Evolutionary conservation across 1,140 invertebrate species (phyloP).

Genomic region (Lordiphosa mommai): DNA sequence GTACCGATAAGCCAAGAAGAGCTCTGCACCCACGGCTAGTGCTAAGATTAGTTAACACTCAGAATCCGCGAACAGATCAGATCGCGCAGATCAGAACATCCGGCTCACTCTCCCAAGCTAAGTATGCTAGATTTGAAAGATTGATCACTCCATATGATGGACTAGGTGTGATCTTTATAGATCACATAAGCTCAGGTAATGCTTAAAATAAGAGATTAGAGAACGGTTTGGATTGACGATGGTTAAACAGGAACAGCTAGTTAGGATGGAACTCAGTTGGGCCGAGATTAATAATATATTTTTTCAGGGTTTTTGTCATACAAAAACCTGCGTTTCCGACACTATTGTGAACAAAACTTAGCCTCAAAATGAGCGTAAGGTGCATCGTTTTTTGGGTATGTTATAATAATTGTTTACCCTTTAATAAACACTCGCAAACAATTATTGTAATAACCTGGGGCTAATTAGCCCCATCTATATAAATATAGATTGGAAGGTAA

Average conservation of each 20-base stretch:
- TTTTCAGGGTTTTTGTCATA: too few species aligned
- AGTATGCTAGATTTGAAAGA: too few species aligned
- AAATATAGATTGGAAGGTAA: too few species aligned
- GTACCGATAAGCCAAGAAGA: conserved; percentile 33
- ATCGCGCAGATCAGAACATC: conserved; percentile 3
- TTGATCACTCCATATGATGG: conserved; percentile 22
- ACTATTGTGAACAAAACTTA: too few species aligned
- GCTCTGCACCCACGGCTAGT: background rate
- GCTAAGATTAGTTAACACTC: conserved; percentile 23
- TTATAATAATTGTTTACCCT: too few species aligned
- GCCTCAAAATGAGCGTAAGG: too few species aligned
- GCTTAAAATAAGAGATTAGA: conserved; percentile 8
- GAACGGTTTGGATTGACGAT: background rate
- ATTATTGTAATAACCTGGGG: too few species aligned
- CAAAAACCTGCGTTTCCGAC: too few species aligned
- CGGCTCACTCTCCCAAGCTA: background rate
- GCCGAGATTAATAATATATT: background rate
- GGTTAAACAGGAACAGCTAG: background rate
- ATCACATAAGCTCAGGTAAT: conserved; percentile 13
- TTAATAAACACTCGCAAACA: too few species aligned
- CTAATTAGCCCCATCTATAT: too few species aligned
- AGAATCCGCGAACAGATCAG: conserved; percentile 14
- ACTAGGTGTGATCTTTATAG: conserved; percentile 42
- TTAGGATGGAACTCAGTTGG: background rate
- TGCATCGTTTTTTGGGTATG: too few species aligned